Evolutionary conservation across 2,797 vertebrate species (phyloP), one percentile per base, ranked within the genome.

Genomic region (Sebastes cheni): DNA sequence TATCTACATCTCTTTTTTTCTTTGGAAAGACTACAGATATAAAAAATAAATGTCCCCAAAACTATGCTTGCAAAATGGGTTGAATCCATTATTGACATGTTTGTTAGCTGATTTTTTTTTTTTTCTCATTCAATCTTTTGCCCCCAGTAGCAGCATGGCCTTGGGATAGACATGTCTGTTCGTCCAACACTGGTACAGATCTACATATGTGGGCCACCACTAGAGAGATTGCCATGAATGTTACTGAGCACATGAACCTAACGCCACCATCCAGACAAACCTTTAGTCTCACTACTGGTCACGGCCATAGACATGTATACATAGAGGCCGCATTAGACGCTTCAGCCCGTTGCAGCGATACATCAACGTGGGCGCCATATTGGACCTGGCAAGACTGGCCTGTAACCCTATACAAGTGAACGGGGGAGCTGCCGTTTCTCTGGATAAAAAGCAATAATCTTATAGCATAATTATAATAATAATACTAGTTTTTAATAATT

Each of bases 11-110:
- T 71, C 36, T 60, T 66, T 5, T 61, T 72, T 36, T 60, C 58
- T 9, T 77, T 67, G 55, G 5, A 18, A 25, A 77, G 32, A 58
- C 25, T 32, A 64, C 54, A 72, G 1, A 56, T 73, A 68, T 73
- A 34, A 73, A 34, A 34, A 79, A 89, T 61, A 67, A 54, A 83
- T 7, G 11, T 46, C 55, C 50, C 32, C n/a, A 4, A 66, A 74
- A 75, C 8, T 27, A 25, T 68, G 18, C 58, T 58, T 66, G 34
- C 20, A 52, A 60, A 75, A 42, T 60, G 29, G 61, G 39, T 58
- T 56, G 12, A 82, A 82, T 78, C 56, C 14, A 67, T 77, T 50
- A 61, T 32, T 66, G 22, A 30, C n/a, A 27, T 64, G 12, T 42
- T 54, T 74, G 27, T 3, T 50, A 34, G 55, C 16, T 56, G 22